Conservation (phyloP, 1,140 invertebrate species). For the Papilio dardanus region DNA sequence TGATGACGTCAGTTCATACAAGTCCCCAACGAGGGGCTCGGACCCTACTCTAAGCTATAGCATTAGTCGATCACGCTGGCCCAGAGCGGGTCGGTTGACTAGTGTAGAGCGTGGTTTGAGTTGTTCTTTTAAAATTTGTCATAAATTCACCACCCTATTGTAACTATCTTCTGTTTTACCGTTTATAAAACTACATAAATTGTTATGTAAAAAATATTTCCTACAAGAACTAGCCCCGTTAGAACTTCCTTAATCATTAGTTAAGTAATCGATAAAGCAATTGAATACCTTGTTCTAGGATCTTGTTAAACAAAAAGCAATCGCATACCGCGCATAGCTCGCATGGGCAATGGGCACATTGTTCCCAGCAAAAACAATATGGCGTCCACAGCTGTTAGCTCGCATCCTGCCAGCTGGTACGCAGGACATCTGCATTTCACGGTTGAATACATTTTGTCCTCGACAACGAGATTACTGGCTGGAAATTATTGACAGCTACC, state of each 20-base stretch:
- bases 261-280: not conserved
- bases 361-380: constrained; percentile 39
- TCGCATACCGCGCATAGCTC: constrained; percentile 21
- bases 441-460: not conserved
- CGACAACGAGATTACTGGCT: not conserved
- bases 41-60: not conserved
- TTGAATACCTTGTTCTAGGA: constrained; percentile 19
- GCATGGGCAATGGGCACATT: constrained; percentile 26
- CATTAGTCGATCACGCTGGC: not conserved
- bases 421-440: constrained; percentile 14
- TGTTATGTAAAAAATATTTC: constrained; percentile 4
- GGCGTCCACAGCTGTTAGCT: constrained; percentile 32
- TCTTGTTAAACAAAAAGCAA: constrained; percentile 26
- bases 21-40: not conserved
- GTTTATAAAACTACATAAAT: not conserved
- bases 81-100: not conserved
- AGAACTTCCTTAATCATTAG: not conserved
- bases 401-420: constrained; percentile 33
- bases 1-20: not conserved
- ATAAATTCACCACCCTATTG: not conserved
- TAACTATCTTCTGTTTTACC: not conserved
- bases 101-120: not conserved
- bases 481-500: not conserved
- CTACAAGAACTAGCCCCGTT: not conserved
- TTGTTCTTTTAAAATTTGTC: not conserved